phyloP scores from a whole-genome alignment of 2,797 vertebrate species.

The Silurus aristotelis region DNA sequence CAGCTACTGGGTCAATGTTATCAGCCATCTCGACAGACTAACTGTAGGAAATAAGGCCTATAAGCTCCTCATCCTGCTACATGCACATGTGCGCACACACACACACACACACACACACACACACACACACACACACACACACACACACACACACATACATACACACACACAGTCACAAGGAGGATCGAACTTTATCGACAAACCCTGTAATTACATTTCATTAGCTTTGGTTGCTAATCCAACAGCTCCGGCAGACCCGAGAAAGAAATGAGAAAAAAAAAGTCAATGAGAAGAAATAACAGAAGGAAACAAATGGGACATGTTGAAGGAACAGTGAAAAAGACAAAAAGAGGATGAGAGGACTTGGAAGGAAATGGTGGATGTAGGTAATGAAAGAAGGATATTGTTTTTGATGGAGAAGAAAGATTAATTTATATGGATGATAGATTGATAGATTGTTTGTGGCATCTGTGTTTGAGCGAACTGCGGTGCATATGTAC shows the following conservation, averaged over 20 bases:
- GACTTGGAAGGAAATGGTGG: not conserved
- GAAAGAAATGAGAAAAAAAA: slow-evolving; percentile 45
- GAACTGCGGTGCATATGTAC: not conserved
- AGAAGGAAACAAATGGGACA: slow-evolving; percentile 22
- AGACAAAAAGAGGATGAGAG: not conserved
- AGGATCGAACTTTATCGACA: slow-evolving; percentile 83
- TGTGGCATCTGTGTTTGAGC: not conserved
- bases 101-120: slow-evolving; percentile 31
- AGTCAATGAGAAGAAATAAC: slow-evolving; percentile 43
- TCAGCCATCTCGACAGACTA: slow-evolving; percentile 69
- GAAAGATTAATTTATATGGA: not conserved
- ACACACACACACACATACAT: slow-evolving; percentile 32
- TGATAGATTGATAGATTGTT: not conserved
- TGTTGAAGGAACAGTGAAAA: not conserved
- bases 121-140: slow-evolving; percentile 31
- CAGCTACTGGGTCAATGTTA: slow-evolving; percentile 76
- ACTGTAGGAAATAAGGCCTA: slow-evolving; percentile 71
- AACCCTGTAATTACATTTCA: slow-evolving; percentile 85
- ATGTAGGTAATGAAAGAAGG: not conserved
- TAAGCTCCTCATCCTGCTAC: slow-evolving; percentile 24
- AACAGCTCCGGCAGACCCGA: slow-evolving; percentile 55
- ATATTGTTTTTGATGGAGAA: not conserved
- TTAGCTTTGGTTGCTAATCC: slow-evolving; percentile 80
- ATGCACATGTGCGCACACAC: slow-evolving; percentile 27
- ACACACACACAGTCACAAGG: slow-evolving; percentile 32